These are phyloP conservation scores for Montipora capitata DNA, from an alignment of 92 coral and sea anemone species.

Conservation along the genomic window DNA sequence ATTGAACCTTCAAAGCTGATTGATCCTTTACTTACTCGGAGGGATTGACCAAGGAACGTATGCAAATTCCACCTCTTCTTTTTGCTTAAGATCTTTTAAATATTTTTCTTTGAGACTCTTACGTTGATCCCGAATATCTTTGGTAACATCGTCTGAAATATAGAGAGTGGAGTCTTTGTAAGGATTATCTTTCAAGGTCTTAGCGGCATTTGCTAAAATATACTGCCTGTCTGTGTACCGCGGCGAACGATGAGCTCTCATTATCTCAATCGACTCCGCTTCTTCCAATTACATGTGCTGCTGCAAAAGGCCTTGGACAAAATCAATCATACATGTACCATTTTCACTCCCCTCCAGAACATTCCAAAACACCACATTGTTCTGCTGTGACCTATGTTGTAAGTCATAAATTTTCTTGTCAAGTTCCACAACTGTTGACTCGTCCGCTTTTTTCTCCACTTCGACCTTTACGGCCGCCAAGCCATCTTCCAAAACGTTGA, in stretches of 20 bases:
- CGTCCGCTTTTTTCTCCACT: conserved; percentile 3
- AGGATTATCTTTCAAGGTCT: conserved; percentile 8
- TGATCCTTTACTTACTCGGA: conserved; percentile 18
- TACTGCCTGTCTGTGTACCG: conserved; percentile 39
- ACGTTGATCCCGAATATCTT: conserved; percentile 2
- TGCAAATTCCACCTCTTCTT: conserved; percentile 18
- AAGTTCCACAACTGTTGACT: conserved; percentile 11
- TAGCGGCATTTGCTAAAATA: conserved; percentile 24
- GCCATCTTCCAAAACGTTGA: conserved; percentile 14
- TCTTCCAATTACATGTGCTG: conserved; percentile 14
- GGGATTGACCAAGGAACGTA: conserved; percentile 24
- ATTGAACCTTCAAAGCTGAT: conserved; percentile 15
- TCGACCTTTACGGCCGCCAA: conserved; percentile 9
- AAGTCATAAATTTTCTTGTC: conserved; percentile 1
- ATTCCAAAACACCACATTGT: conserved; percentile 31
- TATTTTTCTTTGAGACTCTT: conserved; percentile 11
- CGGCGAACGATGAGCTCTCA: conserved; percentile 38
- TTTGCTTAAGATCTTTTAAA: conserved; percentile 12
- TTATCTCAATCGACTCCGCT: conserved; percentile 4
- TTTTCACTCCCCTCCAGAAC: conserved; percentile 27
- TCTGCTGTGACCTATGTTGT: conserved; percentile 25
- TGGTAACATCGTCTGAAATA: conserved; percentile 31
- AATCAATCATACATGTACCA: not conserved
- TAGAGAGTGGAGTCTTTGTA: conserved; percentile 9
- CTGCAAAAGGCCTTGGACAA: conserved; percentile 1